Base-by-base conservation (phyloP, 2,888 invertebrate species). In the Lochmaea capreae region DNA sequence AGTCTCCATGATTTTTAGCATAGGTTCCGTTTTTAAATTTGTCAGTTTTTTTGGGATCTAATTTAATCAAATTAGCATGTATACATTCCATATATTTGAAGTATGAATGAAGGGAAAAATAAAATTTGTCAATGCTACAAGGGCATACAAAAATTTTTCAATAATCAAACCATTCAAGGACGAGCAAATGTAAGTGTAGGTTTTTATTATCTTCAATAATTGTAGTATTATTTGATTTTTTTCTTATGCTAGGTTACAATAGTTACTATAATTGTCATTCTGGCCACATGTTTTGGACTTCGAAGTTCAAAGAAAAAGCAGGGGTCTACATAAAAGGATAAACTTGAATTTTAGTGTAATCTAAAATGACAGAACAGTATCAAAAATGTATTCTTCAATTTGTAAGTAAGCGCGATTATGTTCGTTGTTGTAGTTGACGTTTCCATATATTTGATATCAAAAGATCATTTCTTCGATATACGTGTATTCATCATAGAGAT, bases 101-200 rank as follows among this genome's bases (percentile, higher is more conserved):
- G 1, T 54, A 62, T 62, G 62, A 39, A 16, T 16, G 43, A 43
- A n/a, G 6, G 39, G 4, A 12, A 43, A 11, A 43, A 62, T 16
- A 39, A 43, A 62, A 42, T 62, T 62, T 4, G 42, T 42, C 42
- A 62, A 16, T 62, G 62, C 18, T 62, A 16, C 16, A 90, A 89
- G 85, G 91, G 91, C 18, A 18, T 90, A 0, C 82, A 84, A 62
- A 87, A 89, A 77, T 87, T 89, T 83, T 91, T 91, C 79, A 91
- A 91, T 79, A 89, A 88, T 74, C 85, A 87, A 81, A 91, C 91
- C 10, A 87, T 87, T 63, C 84, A 87, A 80, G 91, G 91, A 65
- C 73, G 83, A 59, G 77, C 79, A 12, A 91, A 91, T 84, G 91
- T 91, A 86, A 88, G 89, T 88, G 42, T 66, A 42, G 42, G 39